These are phyloP conservation scores for Crypturellus tataupa DNA, from an alignment of 2,797 vertebrate species.

Conservation along the genomic window DNA sequence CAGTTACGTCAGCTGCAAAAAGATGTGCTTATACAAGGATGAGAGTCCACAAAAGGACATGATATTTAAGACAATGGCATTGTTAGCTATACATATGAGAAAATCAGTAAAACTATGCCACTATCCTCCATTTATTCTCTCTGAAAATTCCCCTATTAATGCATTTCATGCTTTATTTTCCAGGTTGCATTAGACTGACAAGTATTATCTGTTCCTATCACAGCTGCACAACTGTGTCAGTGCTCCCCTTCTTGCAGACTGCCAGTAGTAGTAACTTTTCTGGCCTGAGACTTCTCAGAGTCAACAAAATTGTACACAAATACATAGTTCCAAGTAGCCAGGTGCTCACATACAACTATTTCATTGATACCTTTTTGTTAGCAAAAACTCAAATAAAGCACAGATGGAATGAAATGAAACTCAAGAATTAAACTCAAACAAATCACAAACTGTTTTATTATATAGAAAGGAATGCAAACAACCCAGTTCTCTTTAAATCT, in stretches of 20 bases:
- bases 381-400: slow-evolving; percentile 41
- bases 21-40: not conserved
- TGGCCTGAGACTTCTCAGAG: not conserved
- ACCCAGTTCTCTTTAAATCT: not conserved
- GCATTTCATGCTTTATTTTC: not conserved
- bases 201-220: not conserved
- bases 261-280: not conserved
- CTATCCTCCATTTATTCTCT: not conserved
- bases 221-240: not conserved
- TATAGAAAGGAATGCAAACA: slow-evolving; percentile 28
- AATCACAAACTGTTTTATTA: not conserved
- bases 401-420: slow-evolving; percentile 51
- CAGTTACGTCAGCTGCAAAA: not conserved
- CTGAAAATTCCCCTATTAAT: not conserved
- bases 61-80: not conserved
- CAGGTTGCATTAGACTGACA: not conserved
- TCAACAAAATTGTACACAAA: not conserved
- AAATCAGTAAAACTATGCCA: not conserved
- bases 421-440: slow-evolving; percentile 29
- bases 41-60: not conserved
- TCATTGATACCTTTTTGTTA: slow-evolving; percentile 26
- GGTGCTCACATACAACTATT: slow-evolving; percentile 42
- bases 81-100: not conserved
- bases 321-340: not conserved
- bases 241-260: not conserved